Conservation (phyloP, 35 echinoderm and acorn worm genomes). For the Apostichopus californicus region DNA sequence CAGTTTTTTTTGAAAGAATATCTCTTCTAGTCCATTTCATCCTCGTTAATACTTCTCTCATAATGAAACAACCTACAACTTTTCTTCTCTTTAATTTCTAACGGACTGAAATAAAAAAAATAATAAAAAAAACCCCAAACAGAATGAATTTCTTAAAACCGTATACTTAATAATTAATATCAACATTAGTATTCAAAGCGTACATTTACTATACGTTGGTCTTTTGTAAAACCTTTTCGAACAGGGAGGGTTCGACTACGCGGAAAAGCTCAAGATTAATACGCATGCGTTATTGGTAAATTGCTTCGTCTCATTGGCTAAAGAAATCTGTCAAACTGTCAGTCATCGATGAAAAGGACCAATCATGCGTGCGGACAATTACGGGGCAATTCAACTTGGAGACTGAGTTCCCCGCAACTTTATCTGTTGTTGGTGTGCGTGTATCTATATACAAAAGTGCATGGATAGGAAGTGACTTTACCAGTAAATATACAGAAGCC, state of each 20-base stretch:
- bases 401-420: constrained; percentile 1
- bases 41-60: too few relatives aligned
- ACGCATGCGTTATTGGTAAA: constrained; percentile 82
- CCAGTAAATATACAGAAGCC: constrained; percentile 44
- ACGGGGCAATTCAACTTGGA: constrained; percentile 76
- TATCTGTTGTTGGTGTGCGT: constrained; percentile 44
- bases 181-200: not conserved
- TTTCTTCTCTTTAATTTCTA: too few relatives aligned
- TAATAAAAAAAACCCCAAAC: too few relatives aligned
- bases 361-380: constrained; percentile 82
- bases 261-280: not conserved
- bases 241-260: not conserved
- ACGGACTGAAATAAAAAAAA: too few relatives aligned
- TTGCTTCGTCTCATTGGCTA: constrained; percentile 76
- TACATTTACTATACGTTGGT: not conserved
- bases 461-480: constrained; percentile 26
- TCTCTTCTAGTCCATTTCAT: too few relatives aligned
- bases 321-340: constrained; percentile 71
- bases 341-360: constrained; percentile 66
- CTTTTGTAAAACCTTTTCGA: not conserved
- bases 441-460: constrained; percentile 62
- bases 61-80: too few relatives aligned
- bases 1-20: too few relatives aligned
- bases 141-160: too few relatives aligned
- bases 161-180: not conserved